Conservation (phyloP, 2,113 vertebrate species). For the Nipponia nippon region DNA sequence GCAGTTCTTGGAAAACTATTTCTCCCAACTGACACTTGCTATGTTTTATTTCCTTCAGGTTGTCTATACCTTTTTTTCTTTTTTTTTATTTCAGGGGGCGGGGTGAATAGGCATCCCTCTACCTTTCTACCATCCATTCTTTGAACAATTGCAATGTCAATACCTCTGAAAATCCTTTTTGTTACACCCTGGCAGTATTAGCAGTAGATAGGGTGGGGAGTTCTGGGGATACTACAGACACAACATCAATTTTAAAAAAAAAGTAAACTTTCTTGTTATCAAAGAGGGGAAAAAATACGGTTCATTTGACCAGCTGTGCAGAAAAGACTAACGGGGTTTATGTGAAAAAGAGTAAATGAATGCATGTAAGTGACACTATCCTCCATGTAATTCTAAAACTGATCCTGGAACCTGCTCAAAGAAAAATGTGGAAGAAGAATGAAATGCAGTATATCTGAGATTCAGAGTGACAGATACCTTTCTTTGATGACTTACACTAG, state of each 20-base stretch:
- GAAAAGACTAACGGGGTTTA: neutral
- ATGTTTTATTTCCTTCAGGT: neutral
- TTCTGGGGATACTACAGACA: neutral
- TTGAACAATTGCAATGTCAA: neutral
- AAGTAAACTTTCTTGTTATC: neutral
- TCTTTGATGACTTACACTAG: neutral
- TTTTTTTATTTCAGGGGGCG: neutral
- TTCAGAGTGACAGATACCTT: neutral
- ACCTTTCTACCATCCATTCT: neutral
- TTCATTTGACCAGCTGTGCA: neutral
- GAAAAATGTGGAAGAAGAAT: neutral
- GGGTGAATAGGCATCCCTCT: neutral
- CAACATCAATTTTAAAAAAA: neutral
- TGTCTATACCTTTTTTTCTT: neutral
- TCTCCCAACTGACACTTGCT: neutral
- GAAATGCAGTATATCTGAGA: neutral
- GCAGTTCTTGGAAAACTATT: neutral
- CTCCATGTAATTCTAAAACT: neutral
- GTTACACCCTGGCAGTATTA: neutral
- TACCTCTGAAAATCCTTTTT: neutral
- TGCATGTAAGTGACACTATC: neutral
- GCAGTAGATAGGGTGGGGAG: neutral
- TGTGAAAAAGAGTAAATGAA: neutral
- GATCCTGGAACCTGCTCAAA: neutral
- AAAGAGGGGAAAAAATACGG: neutral